Percentiles rank a stretch among this genome's conserved stretches.
These are phyloP conservation scores for Hyppa rectilinea DNA, from an alignment of 2,888 invertebrate genomes.

Conservation along the genomic window DNA sequence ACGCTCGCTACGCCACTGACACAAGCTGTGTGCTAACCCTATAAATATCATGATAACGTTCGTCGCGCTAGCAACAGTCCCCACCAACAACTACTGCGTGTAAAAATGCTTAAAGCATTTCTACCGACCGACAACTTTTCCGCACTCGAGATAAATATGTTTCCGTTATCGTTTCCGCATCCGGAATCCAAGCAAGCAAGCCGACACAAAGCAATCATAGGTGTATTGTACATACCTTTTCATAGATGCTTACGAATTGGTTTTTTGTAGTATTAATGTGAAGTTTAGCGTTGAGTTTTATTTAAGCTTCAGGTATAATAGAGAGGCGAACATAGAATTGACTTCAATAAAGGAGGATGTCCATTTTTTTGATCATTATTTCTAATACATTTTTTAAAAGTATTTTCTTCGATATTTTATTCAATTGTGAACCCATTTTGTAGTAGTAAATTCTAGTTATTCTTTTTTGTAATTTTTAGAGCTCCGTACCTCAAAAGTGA, in stretches of 20 bases:
- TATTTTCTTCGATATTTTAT: no score
- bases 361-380: no score
- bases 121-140: constrained; percentile 32
- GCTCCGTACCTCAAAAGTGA: no score
- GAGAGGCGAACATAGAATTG: no score
- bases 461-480: no score
- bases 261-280: constrained; percentile 16
- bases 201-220: constrained; percentile 42
- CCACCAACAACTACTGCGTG: constrained; percentile 9
- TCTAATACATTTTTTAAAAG: no score
- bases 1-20: no score
- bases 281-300: neutral
- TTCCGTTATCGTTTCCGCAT: constrained; percentile 49
- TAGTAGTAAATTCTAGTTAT: no score
- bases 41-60: constrained; percentile 14
- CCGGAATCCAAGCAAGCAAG: constrained; percentile 26
- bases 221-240: constrained; percentile 42
- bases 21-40: constrained; percentile 9
- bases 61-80: constrained; percentile 4
- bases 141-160: constrained; percentile 53
- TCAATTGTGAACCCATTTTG: no score
- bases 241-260: constrained; percentile 28
- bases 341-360: no score
- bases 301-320: neutral
- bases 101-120: constrained; percentile 49